These are phyloP conservation scores for Anguilla pacifica DNA, from an alignment of 2,797 vertebrate genomes.

Conservation along the genomic window DNA sequence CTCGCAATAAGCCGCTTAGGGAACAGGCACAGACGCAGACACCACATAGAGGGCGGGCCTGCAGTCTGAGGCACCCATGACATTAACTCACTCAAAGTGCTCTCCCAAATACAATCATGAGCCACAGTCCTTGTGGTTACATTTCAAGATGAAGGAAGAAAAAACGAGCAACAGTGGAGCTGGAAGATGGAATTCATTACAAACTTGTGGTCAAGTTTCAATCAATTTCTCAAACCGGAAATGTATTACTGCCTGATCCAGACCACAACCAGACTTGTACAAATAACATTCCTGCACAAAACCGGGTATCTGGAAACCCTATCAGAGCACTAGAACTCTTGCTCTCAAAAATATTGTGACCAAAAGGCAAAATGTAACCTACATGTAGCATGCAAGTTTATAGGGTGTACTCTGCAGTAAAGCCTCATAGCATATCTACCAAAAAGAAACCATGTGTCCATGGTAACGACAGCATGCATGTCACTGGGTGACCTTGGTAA, in stretches of 20 bases:
- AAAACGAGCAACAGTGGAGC: too few relatives aligned
- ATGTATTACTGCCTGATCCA: not conserved
- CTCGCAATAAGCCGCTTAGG: conserved; percentile 56
- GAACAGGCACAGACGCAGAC: conserved; percentile 29
- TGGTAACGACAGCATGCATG: not conserved
- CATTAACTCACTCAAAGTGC: not conserved
- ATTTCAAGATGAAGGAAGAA: not conserved
- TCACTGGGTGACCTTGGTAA: not conserved
- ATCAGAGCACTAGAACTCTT: not conserved
- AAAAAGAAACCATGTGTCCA: not conserved
- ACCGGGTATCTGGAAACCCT: too few relatives aligned
- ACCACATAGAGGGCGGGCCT: not conserved
- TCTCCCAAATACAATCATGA: not conserved
- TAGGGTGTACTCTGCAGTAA: not conserved
- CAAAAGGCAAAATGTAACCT: not conserved
- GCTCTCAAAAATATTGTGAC: not conserved
- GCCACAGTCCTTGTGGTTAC: not conserved
- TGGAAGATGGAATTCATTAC: too few relatives aligned
- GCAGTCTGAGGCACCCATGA: not conserved
- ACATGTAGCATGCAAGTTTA: not conserved
- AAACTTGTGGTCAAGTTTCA: not conserved
- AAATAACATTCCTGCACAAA: too few relatives aligned
- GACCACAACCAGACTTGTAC: not conserved
- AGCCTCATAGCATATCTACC: not conserved
- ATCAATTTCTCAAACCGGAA: not conserved